Percentiles rank a stretch among this genome's conserved stretches.
phyloP scores from a whole-genome alignment of 23 tunicate genomes.

The Pegea sp. region DNA sequence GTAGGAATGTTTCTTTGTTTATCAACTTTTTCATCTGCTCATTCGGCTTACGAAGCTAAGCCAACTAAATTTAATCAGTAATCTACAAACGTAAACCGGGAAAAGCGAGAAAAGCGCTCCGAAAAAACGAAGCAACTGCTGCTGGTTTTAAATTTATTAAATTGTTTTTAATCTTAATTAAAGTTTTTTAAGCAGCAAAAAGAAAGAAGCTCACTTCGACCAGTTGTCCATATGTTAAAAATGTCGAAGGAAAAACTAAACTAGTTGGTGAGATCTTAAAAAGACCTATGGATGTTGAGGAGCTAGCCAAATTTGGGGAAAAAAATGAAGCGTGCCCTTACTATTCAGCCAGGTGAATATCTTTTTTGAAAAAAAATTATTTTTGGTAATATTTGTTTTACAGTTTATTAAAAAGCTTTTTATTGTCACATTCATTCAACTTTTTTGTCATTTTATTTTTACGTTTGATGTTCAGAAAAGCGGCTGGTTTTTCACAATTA shows the following conservation, averaged over 20 bases:
- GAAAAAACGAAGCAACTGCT: no score
- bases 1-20: no score
- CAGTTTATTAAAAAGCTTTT: neutral
- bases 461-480: constrained; percentile 20
- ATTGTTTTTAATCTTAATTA: no score
- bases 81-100: no score
- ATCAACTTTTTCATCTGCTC: no score
- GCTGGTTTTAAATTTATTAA: no score
- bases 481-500: constrained; percentile 35
- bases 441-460: neutral
- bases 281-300: constrained; percentile 47
- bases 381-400: neutral
- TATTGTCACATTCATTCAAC: neutral
- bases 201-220: constrained; percentile 3
- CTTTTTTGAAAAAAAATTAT: neutral
- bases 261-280: constrained; percentile 13
- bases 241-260: constrained; percentile 7
- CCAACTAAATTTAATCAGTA: no score
- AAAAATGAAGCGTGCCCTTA: constrained; percentile 59
- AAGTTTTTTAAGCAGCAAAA: no score
- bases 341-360: constrained; percentile 47
- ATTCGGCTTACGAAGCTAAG: no score
- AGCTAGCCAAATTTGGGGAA: constrained; percentile 53
- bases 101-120: no score
- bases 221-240: constrained; percentile 17